Base-by-base conservation (phyloP, 2,888 invertebrate genomes). In the Drosophila mulleri region DNA sequence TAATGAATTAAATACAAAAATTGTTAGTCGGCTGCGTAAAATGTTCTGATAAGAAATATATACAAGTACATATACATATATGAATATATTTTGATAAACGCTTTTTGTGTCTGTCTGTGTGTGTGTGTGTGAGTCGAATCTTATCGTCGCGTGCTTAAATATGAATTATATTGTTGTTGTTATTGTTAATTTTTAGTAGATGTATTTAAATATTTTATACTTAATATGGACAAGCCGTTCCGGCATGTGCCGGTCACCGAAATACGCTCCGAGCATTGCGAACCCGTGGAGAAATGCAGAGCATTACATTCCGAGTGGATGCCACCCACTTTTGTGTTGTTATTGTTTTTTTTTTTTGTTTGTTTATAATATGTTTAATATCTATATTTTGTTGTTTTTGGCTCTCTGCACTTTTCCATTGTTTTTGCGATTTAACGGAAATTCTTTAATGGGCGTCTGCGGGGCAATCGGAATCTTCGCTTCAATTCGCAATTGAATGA, bases 371-470 rank as follows among this genome's bases (percentile, higher is more conserved):
- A 32, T 32, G 32, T 14, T 32, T 32, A 11, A 37, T 35, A 37
- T 37, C 7, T 39, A 11, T 32, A 11, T 37, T 41, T 39, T 18
- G 12, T 26, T 32, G 23, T 11, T 41, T 48, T 42, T 12, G 12
- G 11, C 14, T 23, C 39, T 42, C 35, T 44, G 32, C 16, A 1
- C 4, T 44, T 52, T 41, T 12, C 14, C 26, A 41, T 65, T 70
- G 44, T 53, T 48, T 44, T 29, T 54, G 47, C 37, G 29, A 29
- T 39, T 54, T 18, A 41, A 16, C 23, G 41, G 12, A 26, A 50
- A 18, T 23, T 20, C 16, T 79, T 58, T 70, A 18, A 79, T 74
- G 79, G 79, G 76, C 76, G 78, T 76, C 50, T 61, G 61, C 52
- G 12, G 20, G 20, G 16, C n/a, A 16, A 48, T 29, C 29, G 29